A percentile compares a stretch with the other conserved stretches of the same genome.
These are phyloP conservation scores for Phenganax subtilis DNA, from an alignment of 92 coral and sea anemone genomes.

Conservation along the genomic window DNA sequence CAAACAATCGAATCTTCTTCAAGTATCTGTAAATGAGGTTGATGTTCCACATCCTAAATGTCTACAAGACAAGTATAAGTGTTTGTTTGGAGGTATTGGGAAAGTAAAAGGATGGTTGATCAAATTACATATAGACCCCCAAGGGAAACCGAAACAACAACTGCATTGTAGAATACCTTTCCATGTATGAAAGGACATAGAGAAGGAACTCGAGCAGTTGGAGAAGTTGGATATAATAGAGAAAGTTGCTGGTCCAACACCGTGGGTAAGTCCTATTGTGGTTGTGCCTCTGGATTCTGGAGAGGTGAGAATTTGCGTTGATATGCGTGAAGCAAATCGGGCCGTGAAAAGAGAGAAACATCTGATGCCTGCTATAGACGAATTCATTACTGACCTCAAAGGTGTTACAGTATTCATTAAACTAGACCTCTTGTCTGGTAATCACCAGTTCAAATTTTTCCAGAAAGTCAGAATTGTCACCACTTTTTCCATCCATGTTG, in stretches of 20 bases:
- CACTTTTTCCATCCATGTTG: slow-evolving; percentile 23
- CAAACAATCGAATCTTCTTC: too few relatives aligned
- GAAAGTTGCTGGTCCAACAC: slow-evolving; percentile 53
- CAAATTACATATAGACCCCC: slow-evolving; percentile 57
- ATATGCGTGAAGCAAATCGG: too few relatives aligned
- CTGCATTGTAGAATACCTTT: slow-evolving; percentile 53
- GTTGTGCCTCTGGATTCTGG: slow-evolving; percentile 53
- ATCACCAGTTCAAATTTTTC: slow-evolving; percentile 57
- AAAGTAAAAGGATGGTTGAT: neutral
- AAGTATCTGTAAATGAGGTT: too few relatives aligned
- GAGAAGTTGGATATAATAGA: slow-evolving; percentile 47
- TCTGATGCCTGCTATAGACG: neutral
- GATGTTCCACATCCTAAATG: too few relatives aligned
- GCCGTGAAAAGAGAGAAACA: too few relatives aligned
- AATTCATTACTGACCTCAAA: slow-evolving; percentile 27
- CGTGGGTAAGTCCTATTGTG: slow-evolving; percentile 15
- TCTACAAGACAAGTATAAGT: too few relatives aligned
- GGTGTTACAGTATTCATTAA: slow-evolving; percentile 52
- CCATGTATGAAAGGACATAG: slow-evolving; percentile 46
- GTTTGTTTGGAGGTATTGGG: too few relatives aligned
- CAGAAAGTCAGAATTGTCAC: slow-evolving; percentile 55
- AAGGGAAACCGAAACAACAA: slow-evolving; percentile 49
- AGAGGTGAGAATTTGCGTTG: slow-evolving; percentile 25
- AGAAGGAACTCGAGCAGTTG: slow-evolving; percentile 26
- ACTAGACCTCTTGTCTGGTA: slow-evolving; percentile 59